Base-by-base conservation (phyloP, 1,140 invertebrate species). In the Tetramorium parvispinum region DNA sequence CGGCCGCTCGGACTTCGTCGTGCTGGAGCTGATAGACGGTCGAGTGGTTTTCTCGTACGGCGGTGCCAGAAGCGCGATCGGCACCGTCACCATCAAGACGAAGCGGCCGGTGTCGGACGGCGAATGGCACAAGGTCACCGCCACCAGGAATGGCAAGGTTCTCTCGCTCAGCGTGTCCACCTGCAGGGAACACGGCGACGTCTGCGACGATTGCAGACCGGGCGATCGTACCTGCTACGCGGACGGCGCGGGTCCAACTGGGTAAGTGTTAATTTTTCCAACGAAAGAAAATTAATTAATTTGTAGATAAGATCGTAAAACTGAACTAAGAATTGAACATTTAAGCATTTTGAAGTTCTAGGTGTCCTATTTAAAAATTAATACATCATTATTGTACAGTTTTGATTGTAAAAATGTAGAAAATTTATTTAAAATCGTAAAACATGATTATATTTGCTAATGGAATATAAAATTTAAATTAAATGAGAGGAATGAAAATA, bases 1-100 rank as follows among this genome's bases (percentile, higher is more conserved):
- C 40, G 98, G 98, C 3, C 95, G 98, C 88, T 98, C 98, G 0
- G 98, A 99, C 93, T 99, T 99, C 93, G 96, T 99, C 43, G 98
- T 98, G 0, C 96, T 99, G 57, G 98, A 99, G 95, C 93, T 99
- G 70, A 96, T 98, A 0, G 96, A 97, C 53, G 98, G 98, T 0
- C 97, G 96, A 91, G 97, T 98, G 0, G 96, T 97, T 18, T 99
- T 99, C 94, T 98, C 98, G 0, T 99, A 98, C 92, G 98, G 98
- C 40, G 98, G 98, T 2, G 96, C 98, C 1, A 96, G 97, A 91
- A 98, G 98, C 37, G 98, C 98, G 4, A 98, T 98, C 51, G 98
- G 97, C 4, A 96, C 97, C 0, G 96, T 98, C 2, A 95, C 96
- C 0, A 97, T 98, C 8, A 96, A 96, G 43, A 95, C 94, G 3